Evolutionary conservation across 1,140 invertebrate species (phyloP), one percentile per base, ranked within the genome.

Genomic region (Lerema accius): DNA sequence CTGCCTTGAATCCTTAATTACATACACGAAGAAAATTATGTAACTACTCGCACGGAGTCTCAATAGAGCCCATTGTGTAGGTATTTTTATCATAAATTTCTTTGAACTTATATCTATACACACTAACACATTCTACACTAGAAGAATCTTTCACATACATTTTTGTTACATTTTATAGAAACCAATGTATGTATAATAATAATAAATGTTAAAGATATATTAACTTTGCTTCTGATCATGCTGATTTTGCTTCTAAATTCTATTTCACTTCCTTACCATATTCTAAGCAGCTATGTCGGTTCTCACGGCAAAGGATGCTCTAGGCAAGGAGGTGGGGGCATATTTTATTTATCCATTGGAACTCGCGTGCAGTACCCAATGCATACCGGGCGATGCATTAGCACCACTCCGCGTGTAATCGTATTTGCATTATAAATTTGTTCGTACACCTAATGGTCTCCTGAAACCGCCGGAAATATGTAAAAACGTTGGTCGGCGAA

Each of bases 391-490:
- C 69, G 71, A 78, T 85, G 82, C 82, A 88, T 88, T 85, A 85
- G 79, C 76, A 71, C 65, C 70, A 72, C 74, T 68, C 68, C 69
- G 73, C 69, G 62, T 79, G 84, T 89, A 89, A 86, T 86, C 81
- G 78, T 83, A 86, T 89, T 89, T 89, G 82, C 86, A 89, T 89
- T 86, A 89, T 86, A 89, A 86, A 89, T 85, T 85, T 84, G 75
- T 81, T 80, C 71, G 72, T 78, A 80, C 77, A 76, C 71, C 73
- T 86, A 88, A 86, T 85, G 82, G 82, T 60, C 69, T 78, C 72
- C 65, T 73, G 67, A 75, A 75, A 79, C 79, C 73, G 69, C 70
- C 62, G 49, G 73, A 83, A 82, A 87, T 77, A 82, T 71, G 56
- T 65, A 71, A 73, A 66, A 60, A 65, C 61, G 50, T 50, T 63